A percentile compares a stretch with the other conserved stretches of the same genome.
phyloP scores from a whole-genome alignment of 2,888 invertebrate genomes.

The Nematopogon swammerdamellus region DNA sequence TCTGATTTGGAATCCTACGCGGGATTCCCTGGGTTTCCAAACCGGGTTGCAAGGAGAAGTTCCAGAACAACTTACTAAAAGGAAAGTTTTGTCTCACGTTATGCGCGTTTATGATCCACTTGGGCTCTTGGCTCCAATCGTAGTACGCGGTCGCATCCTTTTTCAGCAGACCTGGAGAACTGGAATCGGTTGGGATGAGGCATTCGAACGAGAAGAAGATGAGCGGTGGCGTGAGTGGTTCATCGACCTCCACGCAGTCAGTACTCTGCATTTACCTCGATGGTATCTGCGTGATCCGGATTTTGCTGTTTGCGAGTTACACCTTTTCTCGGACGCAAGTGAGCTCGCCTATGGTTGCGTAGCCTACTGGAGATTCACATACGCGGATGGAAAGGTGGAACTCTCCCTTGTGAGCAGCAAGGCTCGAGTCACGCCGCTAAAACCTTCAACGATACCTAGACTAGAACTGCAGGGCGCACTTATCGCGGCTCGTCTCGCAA shows the following conservation, averaged over 20 bases:
- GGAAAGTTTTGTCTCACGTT: background rate
- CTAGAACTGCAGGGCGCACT: conserved; percentile 12
- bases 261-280: background rate
- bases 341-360: background rate
- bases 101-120: background rate
- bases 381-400: background rate
- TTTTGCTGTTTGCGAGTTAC: background rate
- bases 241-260: background rate
- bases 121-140: background rate
- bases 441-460: background rate
- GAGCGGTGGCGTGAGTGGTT: background rate
- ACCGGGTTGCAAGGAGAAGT: background rate
- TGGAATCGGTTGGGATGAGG: background rate
- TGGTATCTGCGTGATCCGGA: background rate
- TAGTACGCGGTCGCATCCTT: background rate
- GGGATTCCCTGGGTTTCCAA: background rate
- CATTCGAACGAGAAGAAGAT: background rate
- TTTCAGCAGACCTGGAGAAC: background rate
- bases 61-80: background rate
- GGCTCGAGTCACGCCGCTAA: conserved; percentile 9
- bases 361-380: background rate
- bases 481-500: conserved; percentile 11
- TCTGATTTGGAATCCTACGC: background rate
- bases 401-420: background rate
- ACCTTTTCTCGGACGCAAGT: background rate